Conservation (phyloP, 2,888 invertebrate genomes). For the Volucella bombylans region DNA sequence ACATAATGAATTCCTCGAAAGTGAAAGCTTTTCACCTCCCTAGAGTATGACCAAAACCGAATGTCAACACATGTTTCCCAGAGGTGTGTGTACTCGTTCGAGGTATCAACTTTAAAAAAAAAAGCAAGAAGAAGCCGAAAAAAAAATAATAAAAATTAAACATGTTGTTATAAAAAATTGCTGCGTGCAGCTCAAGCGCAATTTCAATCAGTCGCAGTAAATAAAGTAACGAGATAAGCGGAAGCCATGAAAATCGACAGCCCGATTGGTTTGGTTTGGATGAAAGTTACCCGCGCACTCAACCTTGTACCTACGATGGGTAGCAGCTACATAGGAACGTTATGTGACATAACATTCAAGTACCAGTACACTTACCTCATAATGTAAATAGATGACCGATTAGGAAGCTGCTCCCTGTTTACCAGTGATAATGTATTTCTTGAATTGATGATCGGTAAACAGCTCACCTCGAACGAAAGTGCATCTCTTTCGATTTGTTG, state of each 20-base stretch:
- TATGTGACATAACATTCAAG: constrained; percentile 48
- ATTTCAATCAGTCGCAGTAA: constrained; percentile 63
- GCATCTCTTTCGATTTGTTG: constrained; percentile 41
- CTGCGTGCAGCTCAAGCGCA: constrained; percentile 59
- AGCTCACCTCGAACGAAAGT: constrained; percentile 33
- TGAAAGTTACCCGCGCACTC: constrained; percentile 70
- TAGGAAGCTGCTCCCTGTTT: constrained; percentile 29
- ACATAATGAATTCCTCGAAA: constrained; percentile 67
- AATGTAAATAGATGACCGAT: constrained; percentile 62
- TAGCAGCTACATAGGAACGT: neutral
- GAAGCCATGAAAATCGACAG: constrained; percentile 66
- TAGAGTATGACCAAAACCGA: constrained; percentile 42
- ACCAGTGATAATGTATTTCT: constrained; percentile 47
- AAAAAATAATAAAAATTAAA: neutral
- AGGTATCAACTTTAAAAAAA: constrained; percentile 11
- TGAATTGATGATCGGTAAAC: constrained; percentile 51
- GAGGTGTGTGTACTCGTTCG: constrained; percentile 6
- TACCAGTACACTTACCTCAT: neutral
- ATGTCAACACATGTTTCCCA: constrained; percentile 60
- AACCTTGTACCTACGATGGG: constrained; percentile 60
- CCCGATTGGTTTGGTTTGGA: constrained; percentile 53
- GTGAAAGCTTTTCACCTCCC: constrained; percentile 66
- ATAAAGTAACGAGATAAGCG: constrained; percentile 66
- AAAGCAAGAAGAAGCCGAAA: neutral
- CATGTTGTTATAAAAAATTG: constrained; percentile 29